These are phyloP conservation scores for Pinna nobilis DNA, from an alignment of 1,140 invertebrate genomes.

Conservation along the genomic window DNA sequence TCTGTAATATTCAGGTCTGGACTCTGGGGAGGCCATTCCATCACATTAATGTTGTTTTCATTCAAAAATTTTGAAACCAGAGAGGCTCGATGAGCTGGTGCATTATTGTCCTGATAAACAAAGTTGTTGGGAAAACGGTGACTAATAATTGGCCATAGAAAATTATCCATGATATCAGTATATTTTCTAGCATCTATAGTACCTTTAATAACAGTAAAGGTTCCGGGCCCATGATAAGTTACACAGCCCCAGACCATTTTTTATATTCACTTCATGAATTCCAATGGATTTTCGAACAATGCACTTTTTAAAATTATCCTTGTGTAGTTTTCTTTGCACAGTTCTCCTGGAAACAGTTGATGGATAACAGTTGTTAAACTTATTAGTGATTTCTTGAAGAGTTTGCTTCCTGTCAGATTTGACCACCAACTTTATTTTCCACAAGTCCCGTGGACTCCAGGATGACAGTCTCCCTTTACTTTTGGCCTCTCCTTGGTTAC, in stretches of 20 bases:
- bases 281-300: neutral
- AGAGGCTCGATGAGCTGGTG: neutral
- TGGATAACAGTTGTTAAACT: neutral
- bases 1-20: constrained; percentile 27
- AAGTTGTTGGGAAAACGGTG: constrained; percentile 18
- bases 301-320: neutral
- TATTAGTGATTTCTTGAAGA: neutral
- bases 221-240: constrained; percentile 10
- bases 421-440: too few species aligned
- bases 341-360: neutral
- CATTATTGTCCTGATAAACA: constrained; percentile 26
- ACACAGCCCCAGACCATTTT: constrained; percentile 8
- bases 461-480: too few species aligned
- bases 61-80: neutral
- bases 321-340: constrained; percentile 6
- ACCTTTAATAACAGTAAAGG: neutral
- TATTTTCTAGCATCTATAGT: constrained; percentile 25
- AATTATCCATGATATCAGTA: constrained; percentile 17
- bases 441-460: too few species aligned
- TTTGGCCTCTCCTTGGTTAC: too few species aligned
- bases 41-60: constrained; percentile 1
- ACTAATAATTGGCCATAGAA: constrained; percentile 15
- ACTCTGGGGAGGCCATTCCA: constrained; percentile 2
- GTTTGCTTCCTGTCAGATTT: neutral
- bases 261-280: neutral